A percentile compares a stretch with the other conserved stretches of the same genome.
These are phyloP conservation scores for Chloroceryle aenea DNA, from an alignment of 2,113 vertebrate species.

Conservation along the genomic window DNA sequence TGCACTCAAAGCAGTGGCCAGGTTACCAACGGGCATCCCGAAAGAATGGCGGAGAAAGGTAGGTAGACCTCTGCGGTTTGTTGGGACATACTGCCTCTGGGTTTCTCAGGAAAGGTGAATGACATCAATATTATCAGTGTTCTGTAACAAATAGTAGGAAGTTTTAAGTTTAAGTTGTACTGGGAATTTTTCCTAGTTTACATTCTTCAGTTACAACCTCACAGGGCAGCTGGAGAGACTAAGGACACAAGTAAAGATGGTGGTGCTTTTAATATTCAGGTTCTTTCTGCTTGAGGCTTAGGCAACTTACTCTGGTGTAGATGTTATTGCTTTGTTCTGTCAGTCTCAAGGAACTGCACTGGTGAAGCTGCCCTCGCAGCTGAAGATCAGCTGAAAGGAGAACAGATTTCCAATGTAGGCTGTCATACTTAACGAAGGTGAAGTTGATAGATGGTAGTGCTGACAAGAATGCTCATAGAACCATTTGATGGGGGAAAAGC, in stretches of 20 bases:
- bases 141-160: neutral
- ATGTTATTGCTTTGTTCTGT: neutral
- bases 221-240: neutral
- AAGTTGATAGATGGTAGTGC: neutral
- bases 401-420: neutral
- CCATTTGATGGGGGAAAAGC: neutral
- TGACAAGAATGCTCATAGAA: neutral
- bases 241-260: neutral
- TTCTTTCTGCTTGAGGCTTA: neutral
- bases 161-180: neutral
- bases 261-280: neutral
- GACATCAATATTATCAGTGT: neutral
- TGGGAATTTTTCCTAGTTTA: neutral
- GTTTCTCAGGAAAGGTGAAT: neutral
- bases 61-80: neutral
- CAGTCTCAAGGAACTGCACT: neutral
- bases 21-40: conserved; percentile 92
- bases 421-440: neutral
- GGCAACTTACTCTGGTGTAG: neutral
- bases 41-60: conserved; percentile 98
- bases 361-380: neutral
- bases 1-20: conserved; percentile 94
- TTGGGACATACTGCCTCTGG: neutral
- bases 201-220: neutral
- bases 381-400: neutral